These are phyloP conservation scores for Deroptyus accipitrinus DNA, from an alignment of 2,113 vertebrate species.

Conservation along the genomic window DNA sequence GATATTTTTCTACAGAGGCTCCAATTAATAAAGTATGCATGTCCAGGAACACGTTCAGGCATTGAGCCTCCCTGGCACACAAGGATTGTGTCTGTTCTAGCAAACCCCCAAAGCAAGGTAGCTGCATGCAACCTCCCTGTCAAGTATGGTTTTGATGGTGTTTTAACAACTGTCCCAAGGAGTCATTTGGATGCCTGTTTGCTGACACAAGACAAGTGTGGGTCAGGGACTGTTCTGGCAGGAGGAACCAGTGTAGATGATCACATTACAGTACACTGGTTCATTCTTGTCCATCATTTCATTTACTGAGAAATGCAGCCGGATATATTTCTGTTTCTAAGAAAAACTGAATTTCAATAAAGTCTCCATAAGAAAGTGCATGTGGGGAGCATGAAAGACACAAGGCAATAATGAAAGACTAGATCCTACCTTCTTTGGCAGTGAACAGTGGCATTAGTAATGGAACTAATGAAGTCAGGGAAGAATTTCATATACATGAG, in stretches of 20 bases:
- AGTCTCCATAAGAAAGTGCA: not conserved
- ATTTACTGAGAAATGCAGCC: not conserved
- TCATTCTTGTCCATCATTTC: not conserved
- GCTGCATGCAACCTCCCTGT: not conserved
- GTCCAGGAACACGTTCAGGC: not conserved
- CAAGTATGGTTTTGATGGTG: not conserved
- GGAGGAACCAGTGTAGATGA: not conserved
- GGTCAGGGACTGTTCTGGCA: not conserved
- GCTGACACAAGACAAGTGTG: not conserved
- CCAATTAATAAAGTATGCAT: not conserved
- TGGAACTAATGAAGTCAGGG: not conserved
- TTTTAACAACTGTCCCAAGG: not conserved
- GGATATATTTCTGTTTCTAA: not conserved
- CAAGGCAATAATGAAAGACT: not conserved
- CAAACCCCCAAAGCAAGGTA: not conserved
- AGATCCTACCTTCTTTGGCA: not conserved
- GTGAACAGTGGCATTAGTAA: not conserved
- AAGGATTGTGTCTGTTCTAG: not conserved
- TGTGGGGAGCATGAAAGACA: not conserved
- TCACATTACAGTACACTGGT: not conserved
- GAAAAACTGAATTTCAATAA: not conserved
- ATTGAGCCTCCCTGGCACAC: not conserved
- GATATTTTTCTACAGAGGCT: not conserved
- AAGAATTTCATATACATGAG: not conserved
- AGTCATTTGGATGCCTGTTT: not conserved